A percentile compares a stretch with the other conserved stretches of the same genome.
These are phyloP conservation scores for Magallana nippona DNA, from an alignment of 2,888 invertebrate species.

Conservation along the genomic window DNA sequence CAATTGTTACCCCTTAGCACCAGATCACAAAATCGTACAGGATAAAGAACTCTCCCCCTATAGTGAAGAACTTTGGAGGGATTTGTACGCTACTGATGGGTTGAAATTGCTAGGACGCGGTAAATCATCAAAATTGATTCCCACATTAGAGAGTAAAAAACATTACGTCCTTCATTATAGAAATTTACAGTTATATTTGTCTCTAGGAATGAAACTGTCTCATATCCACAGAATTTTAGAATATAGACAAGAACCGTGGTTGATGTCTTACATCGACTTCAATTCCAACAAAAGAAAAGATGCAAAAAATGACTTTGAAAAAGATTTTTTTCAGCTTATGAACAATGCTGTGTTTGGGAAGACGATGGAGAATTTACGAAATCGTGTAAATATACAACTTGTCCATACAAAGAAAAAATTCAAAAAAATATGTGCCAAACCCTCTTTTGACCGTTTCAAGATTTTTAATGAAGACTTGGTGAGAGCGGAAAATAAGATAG, in stretches of 20 bases:
- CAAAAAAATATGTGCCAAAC: neutral
- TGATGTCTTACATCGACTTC: slow-evolving; percentile 75
- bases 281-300: slow-evolving; percentile 65
- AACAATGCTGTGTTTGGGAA: slow-evolving; percentile 62
- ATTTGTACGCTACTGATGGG: slow-evolving; percentile 2
- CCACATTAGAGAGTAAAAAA: slow-evolving; percentile 58
- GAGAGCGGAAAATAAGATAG: neutral
- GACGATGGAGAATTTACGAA: slow-evolving; percentile 51
- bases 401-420: slow-evolving; percentile 34
- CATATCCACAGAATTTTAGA: slow-evolving; percentile 71
- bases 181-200: slow-evolving; percentile 70
- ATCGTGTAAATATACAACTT: slow-evolving; percentile 39
- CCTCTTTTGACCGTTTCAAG: neutral
- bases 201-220: slow-evolving; percentile 62
- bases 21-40: slow-evolving; percentile 26
- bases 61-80: slow-evolving; percentile 25
- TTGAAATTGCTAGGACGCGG: neutral
- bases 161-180: slow-evolving; percentile 76
- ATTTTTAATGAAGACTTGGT: neutral
- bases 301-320: slow-evolving; percentile 72
- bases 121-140: slow-evolving; percentile 51
- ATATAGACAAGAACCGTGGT: slow-evolving; percentile 72
- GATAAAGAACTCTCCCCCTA: slow-evolving; percentile 41
- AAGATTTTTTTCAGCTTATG: slow-evolving; percentile 72
- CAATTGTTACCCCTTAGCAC: slow-evolving; percentile 39